A percentile compares a stretch with the other conserved stretches of the same genome.
These are phyloP conservation scores for Anagyrus pseudococci DNA, from an alignment of 2,888 invertebrate species.

Conservation along the genomic window DNA sequence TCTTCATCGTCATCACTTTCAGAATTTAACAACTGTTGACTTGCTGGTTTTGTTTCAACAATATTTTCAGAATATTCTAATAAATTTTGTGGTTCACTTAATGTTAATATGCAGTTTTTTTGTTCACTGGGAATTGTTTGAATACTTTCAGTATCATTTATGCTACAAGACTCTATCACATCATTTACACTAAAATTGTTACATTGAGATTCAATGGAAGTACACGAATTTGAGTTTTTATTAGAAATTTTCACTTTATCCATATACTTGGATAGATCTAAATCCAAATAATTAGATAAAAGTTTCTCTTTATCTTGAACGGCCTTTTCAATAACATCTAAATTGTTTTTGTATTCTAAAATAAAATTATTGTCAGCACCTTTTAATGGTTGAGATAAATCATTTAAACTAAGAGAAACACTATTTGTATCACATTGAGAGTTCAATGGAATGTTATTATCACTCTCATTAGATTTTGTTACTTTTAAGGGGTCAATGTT, in stretches of 20 bases:
- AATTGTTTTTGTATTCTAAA: constrained; percentile 49
- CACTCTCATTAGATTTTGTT: constrained; percentile 16
- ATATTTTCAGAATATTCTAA: not conserved
- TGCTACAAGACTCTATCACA: not conserved
- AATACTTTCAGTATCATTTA: not conserved
- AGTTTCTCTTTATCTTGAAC: constrained; percentile 79
- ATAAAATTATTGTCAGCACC: constrained; percentile 50
- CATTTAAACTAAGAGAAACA: constrained; percentile 44
- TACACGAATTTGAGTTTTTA: constrained; percentile 33
- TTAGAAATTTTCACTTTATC: constrained; percentile 45
- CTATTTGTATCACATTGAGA: constrained; percentile 38
- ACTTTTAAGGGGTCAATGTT: constrained; percentile 28
- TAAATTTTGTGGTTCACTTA: not conserved
- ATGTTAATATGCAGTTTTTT: not conserved
- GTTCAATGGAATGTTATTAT: constrained; percentile 5
- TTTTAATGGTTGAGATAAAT: constrained; percentile 47
- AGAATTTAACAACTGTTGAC: not conserved
- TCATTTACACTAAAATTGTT: not conserved
- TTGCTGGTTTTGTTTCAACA: not conserved
- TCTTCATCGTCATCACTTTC: constrained; percentile 12
- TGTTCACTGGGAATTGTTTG: not conserved
- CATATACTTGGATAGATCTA: constrained; percentile 63
- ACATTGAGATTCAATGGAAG: not conserved
- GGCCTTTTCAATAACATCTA: constrained; percentile 71
- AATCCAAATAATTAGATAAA: constrained; percentile 71